Evolutionary conservation across 2,888 invertebrate species (phyloP).

Genomic region (Spisula subtruncata): DNA sequence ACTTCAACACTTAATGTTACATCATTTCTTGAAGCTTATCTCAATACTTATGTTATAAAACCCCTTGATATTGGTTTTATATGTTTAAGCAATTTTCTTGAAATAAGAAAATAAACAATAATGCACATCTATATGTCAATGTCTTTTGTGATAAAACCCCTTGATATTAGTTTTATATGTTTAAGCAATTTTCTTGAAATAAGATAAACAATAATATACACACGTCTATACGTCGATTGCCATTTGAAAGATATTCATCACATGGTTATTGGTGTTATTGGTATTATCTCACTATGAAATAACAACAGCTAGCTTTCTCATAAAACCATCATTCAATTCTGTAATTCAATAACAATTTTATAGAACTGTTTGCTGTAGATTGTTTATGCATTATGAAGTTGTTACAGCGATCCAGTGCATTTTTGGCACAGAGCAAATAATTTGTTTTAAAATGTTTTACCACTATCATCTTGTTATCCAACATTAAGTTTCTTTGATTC

Average conservation of each 20-base stretch:
- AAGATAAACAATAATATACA: neutral
- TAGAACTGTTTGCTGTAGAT: neutral
- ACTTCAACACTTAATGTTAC: neutral
- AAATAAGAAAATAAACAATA: neutral
- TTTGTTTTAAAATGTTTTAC: slow-evolving; percentile 11
- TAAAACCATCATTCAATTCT: slow-evolving; percentile 15
- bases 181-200: neutral
- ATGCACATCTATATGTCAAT: neutral
- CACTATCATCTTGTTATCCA: neutral
- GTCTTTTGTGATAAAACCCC: neutral
- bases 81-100: neutral
- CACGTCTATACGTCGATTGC: neutral
- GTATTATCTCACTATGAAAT: neutral
- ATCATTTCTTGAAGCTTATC: neutral
- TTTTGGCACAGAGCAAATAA: neutral
- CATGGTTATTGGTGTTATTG: slow-evolving; percentile 2
- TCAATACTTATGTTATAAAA: neutral
- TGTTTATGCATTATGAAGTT: slow-evolving; percentile 11
- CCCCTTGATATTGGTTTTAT: neutral
- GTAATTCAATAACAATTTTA: neutral
- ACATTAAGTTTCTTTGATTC: neutral
- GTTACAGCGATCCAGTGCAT: neutral
- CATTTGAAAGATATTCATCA: neutral
- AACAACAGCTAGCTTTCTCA: neutral
- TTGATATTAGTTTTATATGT: neutral